Percentiles rank a stretch among this genome's conserved stretches.
Conservation (phyloP, 2,797 vertebrate species). For the Apogon hyalosoma region DNA sequence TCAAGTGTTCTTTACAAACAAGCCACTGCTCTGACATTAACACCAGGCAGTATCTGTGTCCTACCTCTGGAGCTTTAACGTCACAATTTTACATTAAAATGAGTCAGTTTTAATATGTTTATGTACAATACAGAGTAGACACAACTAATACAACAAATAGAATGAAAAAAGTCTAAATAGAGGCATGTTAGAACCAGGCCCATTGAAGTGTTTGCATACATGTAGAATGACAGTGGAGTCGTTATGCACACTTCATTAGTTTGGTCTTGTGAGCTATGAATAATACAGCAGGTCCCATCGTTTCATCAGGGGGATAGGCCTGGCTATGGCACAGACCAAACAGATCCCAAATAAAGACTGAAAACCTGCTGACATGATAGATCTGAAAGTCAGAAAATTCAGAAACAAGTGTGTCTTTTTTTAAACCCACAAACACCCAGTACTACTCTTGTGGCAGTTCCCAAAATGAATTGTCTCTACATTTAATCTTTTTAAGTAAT, state of each 20-base stretch:
- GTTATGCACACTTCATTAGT: conserved; percentile 7
- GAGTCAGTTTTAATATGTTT: not conserved
- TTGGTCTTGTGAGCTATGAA: conserved; percentile 18
- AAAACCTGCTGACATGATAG: too few species aligned
- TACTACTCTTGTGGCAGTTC: too few species aligned
- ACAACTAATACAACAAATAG: not conserved
- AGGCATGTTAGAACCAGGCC: not conserved
- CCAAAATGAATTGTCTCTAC: too few species aligned
- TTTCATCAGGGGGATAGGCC: too few species aligned
- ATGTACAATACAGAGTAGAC: not conserved
- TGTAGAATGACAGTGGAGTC: not conserved
- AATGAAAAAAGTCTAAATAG: not conserved
- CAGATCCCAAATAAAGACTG: too few species aligned
- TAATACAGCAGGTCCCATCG: conserved; percentile 2
- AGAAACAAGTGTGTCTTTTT: too few species aligned
- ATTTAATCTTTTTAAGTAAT: too few species aligned
- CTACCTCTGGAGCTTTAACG: not conserved
- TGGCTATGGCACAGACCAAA: too few species aligned
- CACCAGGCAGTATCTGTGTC: conserved; percentile 1
- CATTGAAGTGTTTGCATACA: not conserved
- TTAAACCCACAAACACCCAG: too few species aligned
- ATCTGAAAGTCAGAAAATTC: too few species aligned
- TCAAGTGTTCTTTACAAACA: conserved; percentile 12
- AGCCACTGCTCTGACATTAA: conserved; percentile 24
- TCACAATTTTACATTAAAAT: not conserved